These are phyloP conservation scores for Hippopotamus amphibius DNA, from an alignment of 2,113 vertebrate species.

Conservation along the genomic window DNA sequence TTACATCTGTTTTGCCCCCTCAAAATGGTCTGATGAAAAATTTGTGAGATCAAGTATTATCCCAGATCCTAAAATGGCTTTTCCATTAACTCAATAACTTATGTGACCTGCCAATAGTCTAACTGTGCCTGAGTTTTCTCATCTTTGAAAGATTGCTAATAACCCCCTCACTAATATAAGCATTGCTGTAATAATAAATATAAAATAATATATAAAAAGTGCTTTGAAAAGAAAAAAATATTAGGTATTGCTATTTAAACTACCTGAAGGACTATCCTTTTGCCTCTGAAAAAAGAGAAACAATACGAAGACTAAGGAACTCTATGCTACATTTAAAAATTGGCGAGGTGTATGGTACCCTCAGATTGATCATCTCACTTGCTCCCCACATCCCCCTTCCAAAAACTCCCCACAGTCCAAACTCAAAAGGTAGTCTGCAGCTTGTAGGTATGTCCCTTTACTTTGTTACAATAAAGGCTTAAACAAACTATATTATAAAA, in stretches of 20 bases:
- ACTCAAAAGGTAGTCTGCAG: not conserved
- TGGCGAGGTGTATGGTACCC: not conserved
- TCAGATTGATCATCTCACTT: not conserved
- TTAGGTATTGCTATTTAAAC: not conserved
- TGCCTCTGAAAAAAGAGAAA: not conserved
- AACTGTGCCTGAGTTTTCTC: not conserved
- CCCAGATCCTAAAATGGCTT: not conserved
- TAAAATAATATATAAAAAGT: conserved; percentile 19
- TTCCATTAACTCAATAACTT: conserved; percentile 38
- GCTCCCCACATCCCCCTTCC: not conserved
- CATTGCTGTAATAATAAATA: not conserved
- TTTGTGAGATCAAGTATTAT: not conserved
- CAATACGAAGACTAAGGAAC: not conserved
- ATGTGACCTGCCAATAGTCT: not conserved
- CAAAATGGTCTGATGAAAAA: not conserved
- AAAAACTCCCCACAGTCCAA: not conserved
- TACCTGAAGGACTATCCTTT: not conserved
- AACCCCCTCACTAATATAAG: not conserved
- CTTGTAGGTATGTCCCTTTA: not conserved
- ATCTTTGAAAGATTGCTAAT: not conserved
- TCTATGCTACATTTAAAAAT: conserved; percentile 7
- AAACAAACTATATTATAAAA: conserved; percentile 18
- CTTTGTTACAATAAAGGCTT: conserved; percentile 29
- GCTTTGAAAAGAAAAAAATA: conserved; percentile 38
- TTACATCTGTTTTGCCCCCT: not conserved